Percentiles rank a stretch among this genome's conserved stretches.
Conservation (phyloP, 2,888 invertebrate genomes). For the Megalurothrips usitatus region DNA sequence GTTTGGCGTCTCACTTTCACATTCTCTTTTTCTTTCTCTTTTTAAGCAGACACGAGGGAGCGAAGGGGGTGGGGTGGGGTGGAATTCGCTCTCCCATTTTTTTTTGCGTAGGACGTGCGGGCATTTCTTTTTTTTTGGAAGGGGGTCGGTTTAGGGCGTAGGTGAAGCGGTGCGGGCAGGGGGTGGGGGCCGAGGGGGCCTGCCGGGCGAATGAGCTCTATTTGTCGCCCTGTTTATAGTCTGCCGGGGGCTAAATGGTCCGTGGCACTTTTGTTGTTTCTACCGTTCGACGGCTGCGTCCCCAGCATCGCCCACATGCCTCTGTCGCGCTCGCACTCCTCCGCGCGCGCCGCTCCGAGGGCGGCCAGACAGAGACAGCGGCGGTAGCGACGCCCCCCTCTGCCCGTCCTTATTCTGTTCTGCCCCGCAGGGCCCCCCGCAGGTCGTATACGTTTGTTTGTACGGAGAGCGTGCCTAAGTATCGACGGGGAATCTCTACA, state of each 20-base stretch:
- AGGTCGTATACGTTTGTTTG: too few relatives aligned
- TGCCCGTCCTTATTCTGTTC: too few relatives aligned
- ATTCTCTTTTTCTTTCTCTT: neutral
- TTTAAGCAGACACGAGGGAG: neutral
- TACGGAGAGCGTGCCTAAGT: too few relatives aligned
- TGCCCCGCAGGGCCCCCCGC: too few relatives aligned
- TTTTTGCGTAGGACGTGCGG: neutral
- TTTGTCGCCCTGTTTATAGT: constrained; percentile 19
- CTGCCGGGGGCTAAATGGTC: neutral
- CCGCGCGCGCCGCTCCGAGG: too few relatives aligned
- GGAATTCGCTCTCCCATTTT: neutral
- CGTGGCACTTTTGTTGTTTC: constrained; percentile 2
- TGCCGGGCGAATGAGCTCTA: neutral
- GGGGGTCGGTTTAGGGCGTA: neutral
- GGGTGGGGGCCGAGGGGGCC: neutral
- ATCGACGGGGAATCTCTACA: too few relatives aligned
- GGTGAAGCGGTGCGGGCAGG: neutral
- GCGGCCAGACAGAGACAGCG: too few relatives aligned
- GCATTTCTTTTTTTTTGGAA: neutral
- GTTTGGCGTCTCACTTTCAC: neutral
- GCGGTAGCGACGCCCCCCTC: too few relatives aligned
- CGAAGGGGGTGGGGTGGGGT: too few relatives aligned
- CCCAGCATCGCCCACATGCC: neutral
- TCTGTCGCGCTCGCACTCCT: neutral
- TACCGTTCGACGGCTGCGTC: neutral